Percentiles rank a stretch among this genome's conserved stretches.
Evolutionary conservation across 2,113 vertebrate genomes (phyloP).

Genomic region (Serinus canaria): DNA sequence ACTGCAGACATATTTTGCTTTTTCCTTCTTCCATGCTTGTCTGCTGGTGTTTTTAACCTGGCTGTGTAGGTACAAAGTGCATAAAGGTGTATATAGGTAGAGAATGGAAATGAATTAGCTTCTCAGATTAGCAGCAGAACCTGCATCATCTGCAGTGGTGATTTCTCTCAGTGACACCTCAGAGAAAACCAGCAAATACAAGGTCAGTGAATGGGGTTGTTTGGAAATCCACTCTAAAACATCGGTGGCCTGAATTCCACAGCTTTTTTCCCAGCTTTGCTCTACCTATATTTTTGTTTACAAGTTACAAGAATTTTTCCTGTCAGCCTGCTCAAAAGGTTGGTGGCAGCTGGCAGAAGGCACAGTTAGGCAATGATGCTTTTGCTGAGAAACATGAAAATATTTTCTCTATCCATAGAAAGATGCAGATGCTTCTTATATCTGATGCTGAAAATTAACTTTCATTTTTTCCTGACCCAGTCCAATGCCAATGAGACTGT

Average conservation of each 20-base stretch:
- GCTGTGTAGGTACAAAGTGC: background rate
- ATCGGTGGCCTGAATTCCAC: background rate
- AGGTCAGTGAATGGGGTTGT: background rate
- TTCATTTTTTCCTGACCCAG: background rate
- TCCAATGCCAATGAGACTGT: background rate
- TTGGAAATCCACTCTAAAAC: background rate
- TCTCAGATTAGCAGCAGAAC: background rate
- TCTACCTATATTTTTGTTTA: background rate
- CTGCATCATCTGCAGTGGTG: background rate
- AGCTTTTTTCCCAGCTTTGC: background rate
- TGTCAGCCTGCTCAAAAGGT: background rate
- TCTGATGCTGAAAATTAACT: background rate
- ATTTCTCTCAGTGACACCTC: background rate
- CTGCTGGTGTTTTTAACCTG: background rate
- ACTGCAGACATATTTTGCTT: background rate
- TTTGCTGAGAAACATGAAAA: background rate
- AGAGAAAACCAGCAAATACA: background rate
- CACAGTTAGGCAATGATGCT: background rate
- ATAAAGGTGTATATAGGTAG: background rate
- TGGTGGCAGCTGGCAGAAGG: background rate
- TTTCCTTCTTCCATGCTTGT: background rate
- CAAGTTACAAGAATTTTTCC: background rate
- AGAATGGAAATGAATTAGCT: background rate
- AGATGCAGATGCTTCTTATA: background rate
- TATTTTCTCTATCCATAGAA: background rate